Base-by-base conservation (phyloP, 2,113 vertebrate species). In the Alaudala cheleensis region DNA sequence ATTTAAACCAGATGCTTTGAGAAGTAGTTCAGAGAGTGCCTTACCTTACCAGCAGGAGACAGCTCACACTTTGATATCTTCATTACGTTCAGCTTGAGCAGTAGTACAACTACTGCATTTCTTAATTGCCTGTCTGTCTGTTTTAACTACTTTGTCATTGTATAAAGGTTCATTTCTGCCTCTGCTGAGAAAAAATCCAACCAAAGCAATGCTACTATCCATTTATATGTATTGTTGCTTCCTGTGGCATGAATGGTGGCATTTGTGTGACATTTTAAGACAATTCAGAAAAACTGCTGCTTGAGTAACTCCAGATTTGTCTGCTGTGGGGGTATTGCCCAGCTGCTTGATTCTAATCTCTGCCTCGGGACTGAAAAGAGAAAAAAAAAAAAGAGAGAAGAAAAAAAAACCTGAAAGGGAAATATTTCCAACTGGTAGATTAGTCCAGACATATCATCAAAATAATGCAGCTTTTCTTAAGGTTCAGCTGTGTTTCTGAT, bases 331-430 rank as follows among this genome's bases (percentile, higher is more conserved):
- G 49, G 74, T 83, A 57, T 65, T 93, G 77, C 81, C 65, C 91
- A 91, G 91, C 94, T 95, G 91, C 73, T 92, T 95, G 65, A 29
- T 93, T 92, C 81, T 81, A 81, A 88, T 94, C 92, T 86, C 80
- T 95, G 95, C 91, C 77, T 93, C 22, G 51, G 80, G 74, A 86
- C 10, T 29, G 50, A 70, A 66, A 49, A 80, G 21, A 60, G 62
- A 18, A 31, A 11, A 14, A 47, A 58, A 26, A 18, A 10, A 14
- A 11, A 29, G 14, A 57, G 1, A 56, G 23, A 33, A 8, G 5
- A 15, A n/a, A 13, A 11, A 33, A 11, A 23, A n/a, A 51, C 25
- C 37, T 37, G 37, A 28, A 57, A 58, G 7, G 10, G 21, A 58
- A 88, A 57, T 64, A 58, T 24, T 91, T 91, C 22, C 40, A 67